A percentile compares a stretch with the other conserved stretches of the same genome.
phyloP scores from a whole-genome alignment of 2,113 vertebrate species.

The Equus przewalskii region DNA sequence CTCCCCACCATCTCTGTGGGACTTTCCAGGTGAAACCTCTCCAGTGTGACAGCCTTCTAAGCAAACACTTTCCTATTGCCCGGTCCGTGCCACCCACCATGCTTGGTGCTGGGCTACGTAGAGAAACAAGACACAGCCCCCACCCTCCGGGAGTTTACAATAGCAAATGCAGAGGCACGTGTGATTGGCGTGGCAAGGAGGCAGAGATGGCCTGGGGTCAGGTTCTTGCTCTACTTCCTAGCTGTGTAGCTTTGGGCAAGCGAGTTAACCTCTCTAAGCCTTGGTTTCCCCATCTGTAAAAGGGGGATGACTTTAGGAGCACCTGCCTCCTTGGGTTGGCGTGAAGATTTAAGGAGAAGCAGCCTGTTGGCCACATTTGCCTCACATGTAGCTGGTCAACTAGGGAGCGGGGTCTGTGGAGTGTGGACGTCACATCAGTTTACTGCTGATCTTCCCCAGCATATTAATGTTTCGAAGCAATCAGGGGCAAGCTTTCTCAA shows the following conservation, averaged over 20 bases:
- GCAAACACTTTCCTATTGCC: background rate
- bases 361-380: too few relatives aligned
- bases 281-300: background rate
- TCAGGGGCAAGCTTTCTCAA: background rate
- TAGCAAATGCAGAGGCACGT: accelerated
- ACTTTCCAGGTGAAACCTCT: background rate
- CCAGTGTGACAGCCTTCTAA: too few relatives aligned
- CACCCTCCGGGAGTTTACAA: background rate
- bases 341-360: background rate
- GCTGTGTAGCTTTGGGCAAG: background rate
- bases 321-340: background rate
- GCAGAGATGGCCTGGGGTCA: background rate
- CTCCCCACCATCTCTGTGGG: background rate
- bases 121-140: background rate
- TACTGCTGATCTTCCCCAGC: background rate
- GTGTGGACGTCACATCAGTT: too few relatives aligned
- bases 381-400: background rate
- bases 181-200: accelerated
- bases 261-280: background rate
- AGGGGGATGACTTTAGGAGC: background rate
- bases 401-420: background rate
- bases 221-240: background rate
- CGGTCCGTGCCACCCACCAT: accelerated
- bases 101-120: too few relatives aligned
- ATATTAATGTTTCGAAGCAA: background rate